Evolutionary conservation across 2,113 vertebrate species (phyloP).

Genomic region (Megaceryle maxima): DNA sequence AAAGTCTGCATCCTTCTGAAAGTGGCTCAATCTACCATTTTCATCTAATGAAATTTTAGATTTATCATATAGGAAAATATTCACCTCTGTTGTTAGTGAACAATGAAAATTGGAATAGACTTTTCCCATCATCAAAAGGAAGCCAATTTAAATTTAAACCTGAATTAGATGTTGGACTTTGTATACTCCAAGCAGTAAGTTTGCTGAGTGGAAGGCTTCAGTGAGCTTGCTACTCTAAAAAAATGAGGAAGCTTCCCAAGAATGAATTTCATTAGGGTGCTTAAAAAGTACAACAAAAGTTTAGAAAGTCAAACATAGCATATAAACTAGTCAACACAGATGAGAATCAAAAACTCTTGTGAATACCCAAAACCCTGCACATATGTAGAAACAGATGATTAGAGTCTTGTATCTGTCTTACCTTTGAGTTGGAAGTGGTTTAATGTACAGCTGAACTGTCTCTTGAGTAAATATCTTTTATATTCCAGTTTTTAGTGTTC

Average conservation of each 20-base stretch:
- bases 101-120: neutral
- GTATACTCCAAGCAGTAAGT: neutral
- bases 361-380: constrained; percentile 20
- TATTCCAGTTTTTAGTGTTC: neutral
- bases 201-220: neutral
- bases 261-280: neutral
- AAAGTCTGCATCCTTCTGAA: neutral
- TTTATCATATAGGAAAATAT: neutral
- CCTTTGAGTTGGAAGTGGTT: neutral
- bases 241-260: neutral
- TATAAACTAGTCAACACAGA: neutral
- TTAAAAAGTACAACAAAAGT: neutral
- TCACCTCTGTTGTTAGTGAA: neutral
- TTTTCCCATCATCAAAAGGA: neutral
- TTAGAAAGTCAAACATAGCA: constrained; percentile 5
- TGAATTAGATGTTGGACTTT: neutral
- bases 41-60: neutral
- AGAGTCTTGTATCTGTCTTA: neutral
- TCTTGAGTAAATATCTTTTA: neutral
- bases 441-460: neutral
- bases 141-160: neutral
- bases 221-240: neutral
- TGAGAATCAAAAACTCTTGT: constrained; percentile 8
- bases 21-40: neutral
- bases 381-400: constrained; percentile 56